Evolutionary conservation across 2,797 vertebrate genomes (phyloP).

Genomic region (Oceanodroma leucorhoa): DNA sequence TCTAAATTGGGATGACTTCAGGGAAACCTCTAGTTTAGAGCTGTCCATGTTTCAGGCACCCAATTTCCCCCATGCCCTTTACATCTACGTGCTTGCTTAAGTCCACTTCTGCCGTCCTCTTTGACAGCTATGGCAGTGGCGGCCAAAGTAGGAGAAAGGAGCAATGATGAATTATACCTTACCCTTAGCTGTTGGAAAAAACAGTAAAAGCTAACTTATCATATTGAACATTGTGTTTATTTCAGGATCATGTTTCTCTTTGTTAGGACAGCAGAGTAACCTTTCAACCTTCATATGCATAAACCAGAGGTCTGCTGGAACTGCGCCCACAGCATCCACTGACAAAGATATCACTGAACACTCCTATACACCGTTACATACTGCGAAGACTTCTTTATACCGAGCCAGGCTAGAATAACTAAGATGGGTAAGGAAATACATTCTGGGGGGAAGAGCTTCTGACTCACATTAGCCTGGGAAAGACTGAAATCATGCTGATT

Average conservation of each 20-base stretch:
- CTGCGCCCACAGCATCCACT: rapidly evolving
- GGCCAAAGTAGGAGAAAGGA: neutral
- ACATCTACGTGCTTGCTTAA: neutral
- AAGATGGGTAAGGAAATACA: neutral
- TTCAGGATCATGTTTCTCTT: neutral
- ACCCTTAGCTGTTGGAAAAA: neutral
- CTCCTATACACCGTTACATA: neutral
- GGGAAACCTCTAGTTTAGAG: neutral
- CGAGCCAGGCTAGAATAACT: neutral
- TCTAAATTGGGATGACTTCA: neutral
- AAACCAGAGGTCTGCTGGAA: neutral
- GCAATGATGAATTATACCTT: neutral
- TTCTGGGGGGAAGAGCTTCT: neutral
- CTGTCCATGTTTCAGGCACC: neutral
- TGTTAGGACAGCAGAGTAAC: neutral
- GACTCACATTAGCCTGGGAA: neutral
- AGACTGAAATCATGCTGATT: neutral
- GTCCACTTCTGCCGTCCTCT: neutral
- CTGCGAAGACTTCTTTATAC: neutral
- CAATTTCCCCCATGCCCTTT: neutral
- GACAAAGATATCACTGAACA: neutral
- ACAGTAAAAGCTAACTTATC: neutral
- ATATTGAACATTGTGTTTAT: neutral
- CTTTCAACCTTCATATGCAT: neutral
- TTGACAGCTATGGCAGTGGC: neutral